Evolutionary conservation across 1,140 invertebrate species (phyloP).

Genomic region (Diploscapter pachys): DNA sequence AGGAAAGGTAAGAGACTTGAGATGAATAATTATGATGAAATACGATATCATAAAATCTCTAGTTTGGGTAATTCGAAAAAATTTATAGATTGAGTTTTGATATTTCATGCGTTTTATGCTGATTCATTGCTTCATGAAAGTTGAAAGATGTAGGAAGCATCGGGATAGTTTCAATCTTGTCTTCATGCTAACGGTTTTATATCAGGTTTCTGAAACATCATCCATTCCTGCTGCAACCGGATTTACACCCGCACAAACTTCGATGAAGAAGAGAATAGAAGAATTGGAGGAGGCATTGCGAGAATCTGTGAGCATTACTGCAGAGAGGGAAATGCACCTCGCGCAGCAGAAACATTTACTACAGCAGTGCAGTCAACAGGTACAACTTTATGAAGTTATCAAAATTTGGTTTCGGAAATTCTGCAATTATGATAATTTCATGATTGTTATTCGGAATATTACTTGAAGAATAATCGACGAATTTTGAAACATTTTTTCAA

Average conservation of each 20-base stretch:
- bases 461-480: neutral
- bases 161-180: no score
- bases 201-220: no score
- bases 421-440: neutral
- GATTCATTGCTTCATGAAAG: no score
- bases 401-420: neutral
- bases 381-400: constrained; percentile 23
- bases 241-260: constrained; percentile 2
- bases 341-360: constrained; percentile 61
- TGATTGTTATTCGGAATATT: neutral
- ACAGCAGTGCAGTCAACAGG: constrained; percentile 53
- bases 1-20: neutral
- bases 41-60: no score
- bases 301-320: constrained; percentile 65
- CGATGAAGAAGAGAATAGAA: constrained; percentile 66
- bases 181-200: no score
- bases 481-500: constrained; percentile 10
- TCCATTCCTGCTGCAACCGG: neutral
- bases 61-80: no score
- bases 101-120: no score
- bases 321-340: constrained; percentile 64
- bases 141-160: no score
- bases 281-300: constrained; percentile 75
- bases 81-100: no score
- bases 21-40: no score